Evolutionary conservation across 2,888 invertebrate genomes (phyloP), one percentile per base, ranked within the genome.

Genomic region (Erebia epiphron): DNA sequence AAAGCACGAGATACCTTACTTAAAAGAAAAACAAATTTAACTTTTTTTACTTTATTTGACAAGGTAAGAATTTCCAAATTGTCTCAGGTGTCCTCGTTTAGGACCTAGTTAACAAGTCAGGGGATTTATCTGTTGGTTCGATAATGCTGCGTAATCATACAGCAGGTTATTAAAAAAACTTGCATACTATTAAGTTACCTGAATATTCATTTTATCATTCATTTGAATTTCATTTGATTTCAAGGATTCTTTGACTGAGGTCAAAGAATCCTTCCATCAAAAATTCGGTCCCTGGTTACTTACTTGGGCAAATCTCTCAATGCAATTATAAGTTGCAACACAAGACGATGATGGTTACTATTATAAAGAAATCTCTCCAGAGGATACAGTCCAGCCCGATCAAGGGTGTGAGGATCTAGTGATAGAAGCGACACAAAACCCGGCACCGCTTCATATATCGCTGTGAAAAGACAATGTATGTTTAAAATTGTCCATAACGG

Each of bases 241-340:
- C n/a, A n/a, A n/a, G n/a, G n/a, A n/a, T n/a, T n/a, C n/a, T n/a
- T n/a, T n/a, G n/a, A n/a, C n/a, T n/a, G n/a, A 21, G 2, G 21
- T 21, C 21, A 4, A 26, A 26, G 26, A 4, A 26, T 26, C 26
- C 4, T 26, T 26, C 3, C 35, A 35, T 35, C 35, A 35, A 35
- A 35, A 35, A 35, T 14, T 50, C n/a, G 1, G 16, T n/a, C 16
- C 2, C 46, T 67, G 18, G n/a, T 43, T 50, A 81, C 90, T 86
- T 83, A 93, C 94, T 87, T 93, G 1, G 95, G 95, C 68, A 95
- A 83, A 79, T 94, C 90, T 77, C 92, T 87, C 67, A 95, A 82
- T 10, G 95, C 95, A 73, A 90, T 85, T 62, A 95, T 87, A 68
- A 95, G 80, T 75, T 94, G 90, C 72, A 94, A 82, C 5, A 94